A percentile compares a stretch with the other conserved stretches of the same genome.
These are phyloP conservation scores for Sebastes schlegelii DNA, from an alignment of 2,113 vertebrate species.

Conservation along the genomic window DNA sequence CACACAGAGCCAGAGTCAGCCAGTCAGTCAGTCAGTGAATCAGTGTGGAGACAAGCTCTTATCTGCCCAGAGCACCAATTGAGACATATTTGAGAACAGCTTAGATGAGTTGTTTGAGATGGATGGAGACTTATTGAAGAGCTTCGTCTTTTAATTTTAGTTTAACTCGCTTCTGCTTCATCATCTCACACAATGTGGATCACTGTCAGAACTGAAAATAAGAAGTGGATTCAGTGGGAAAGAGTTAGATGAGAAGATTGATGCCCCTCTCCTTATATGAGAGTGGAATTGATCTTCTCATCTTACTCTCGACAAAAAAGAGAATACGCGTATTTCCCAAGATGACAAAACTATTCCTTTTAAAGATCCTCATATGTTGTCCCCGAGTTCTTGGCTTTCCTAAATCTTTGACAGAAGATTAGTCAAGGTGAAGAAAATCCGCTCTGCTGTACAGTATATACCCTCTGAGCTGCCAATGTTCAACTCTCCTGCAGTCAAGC, in stretches of 20 bases:
- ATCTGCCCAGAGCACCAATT: conserved; percentile 19
- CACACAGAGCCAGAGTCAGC: neutral
- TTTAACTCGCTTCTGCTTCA: neutral
- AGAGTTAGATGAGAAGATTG: neutral
- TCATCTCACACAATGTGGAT: neutral
- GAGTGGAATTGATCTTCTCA: neutral
- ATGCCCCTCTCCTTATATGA: neutral
- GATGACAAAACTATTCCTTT: neutral
- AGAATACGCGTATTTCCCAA: neutral
- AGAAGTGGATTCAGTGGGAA: neutral
- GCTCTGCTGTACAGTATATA: neutral
- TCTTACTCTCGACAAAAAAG: neutral
- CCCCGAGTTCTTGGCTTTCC: neutral
- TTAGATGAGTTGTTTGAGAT: conserved; percentile 8
- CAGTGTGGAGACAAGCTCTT: conserved; percentile 15
- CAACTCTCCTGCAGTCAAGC: conserved; percentile 18
- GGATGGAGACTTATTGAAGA: neutral
- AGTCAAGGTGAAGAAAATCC: conserved; percentile 16
- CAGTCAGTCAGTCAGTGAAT: conserved; percentile 13
- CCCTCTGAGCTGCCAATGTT: conserved; percentile 26
- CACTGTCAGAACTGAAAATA: neutral
- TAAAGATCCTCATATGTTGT: conserved; percentile 11
- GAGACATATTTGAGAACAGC: conserved; percentile 1
- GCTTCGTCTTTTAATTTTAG: neutral
- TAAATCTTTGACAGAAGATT: conserved; percentile 17